Base-by-base conservation (phyloP, 1,140 invertebrate genomes). In the Drosophila equinoxialis region DNA sequence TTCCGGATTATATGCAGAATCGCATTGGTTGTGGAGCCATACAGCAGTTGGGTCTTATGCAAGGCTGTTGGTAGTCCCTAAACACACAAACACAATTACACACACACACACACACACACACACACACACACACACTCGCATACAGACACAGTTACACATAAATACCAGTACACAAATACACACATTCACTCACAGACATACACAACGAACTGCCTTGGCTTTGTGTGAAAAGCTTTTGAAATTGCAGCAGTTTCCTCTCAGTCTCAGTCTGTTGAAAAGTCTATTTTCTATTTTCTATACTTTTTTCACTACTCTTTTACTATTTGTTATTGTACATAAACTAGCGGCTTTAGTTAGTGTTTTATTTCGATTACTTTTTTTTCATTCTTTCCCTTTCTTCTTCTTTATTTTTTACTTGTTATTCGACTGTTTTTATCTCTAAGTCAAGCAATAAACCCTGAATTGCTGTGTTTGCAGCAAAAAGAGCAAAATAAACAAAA, bases 1-100 rank as follows among this genome's bases (percentile, higher is more conserved):
- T 95, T 81, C 94, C 93, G 0, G 94, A 95, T 91, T 95, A 92
- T 76, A 93, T 95, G 80, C 93, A 94, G 59, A 93, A 93, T 61
- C 94, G 93, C 8, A 93, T 94, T 13, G 94, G 94, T 11, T 94
- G 94, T 74, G 94, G 94, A 3, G 93, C 93, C 33, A 91, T 93
- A 11, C 94, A 94, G 70, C 92, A 93, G 13, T 79, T 94, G n/a
- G 90, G 74, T 13, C 65, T 94, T 20, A 93, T 94, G 91, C 93
- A 92, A 76, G 92, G 91, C 6, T 92, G 91, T 58, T 92, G 87
- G 90, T 92, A 76, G 58, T 8, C 30, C 8, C 30, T 45, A 57
- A 45, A 41, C 57, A 61, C 39, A 48, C 11, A 58, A 0, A 51
- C 17, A 23, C 45, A 11, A 3, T 7, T 5, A 42, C 6, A 45